Evolutionary conservation across 2,113 vertebrate species (phyloP), one percentile per base, ranked within the genome.

Genomic region (Thunnus thynnus): DNA sequence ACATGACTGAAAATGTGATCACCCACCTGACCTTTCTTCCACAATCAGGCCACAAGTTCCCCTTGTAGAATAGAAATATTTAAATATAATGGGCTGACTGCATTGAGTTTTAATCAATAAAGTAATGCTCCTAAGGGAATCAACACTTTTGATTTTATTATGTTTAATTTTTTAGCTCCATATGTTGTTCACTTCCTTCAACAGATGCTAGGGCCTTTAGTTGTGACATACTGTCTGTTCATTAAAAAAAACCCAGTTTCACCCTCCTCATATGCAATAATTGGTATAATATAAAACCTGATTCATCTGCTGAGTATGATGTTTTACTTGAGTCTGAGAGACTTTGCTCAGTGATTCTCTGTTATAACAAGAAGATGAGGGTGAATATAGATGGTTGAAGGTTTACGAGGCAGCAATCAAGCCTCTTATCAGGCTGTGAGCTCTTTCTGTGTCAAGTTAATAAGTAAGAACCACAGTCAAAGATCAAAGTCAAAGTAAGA

Each of bases 401-500:
- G 74, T 89, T 91, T 85, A 89, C 73, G 30, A 82, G 63, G 48
- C 30, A 12, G 61, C n/a, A 63, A 81, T 88, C 20, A 20, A 54
- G 30, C 17, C 10, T 80, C 75, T 86, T 87, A 91, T 89, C 89
- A 65, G 63, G 47, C 47, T 66, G 17, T 18, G 11, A 68, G 47
- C 20, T 2, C 32, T 75, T 67, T 80, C 73, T 82, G 47, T 84
- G 75, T 83, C 47, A 80, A 74, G n/a, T 22, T 41, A 41, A 41
- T 41, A 41, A 41, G 36, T 9, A 57, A 75, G 63, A 66, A 41
- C 13, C 77, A 68, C 62, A 60, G 65, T 83, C 62, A 70, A 70
- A 78, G 79, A 46, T 70, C 66, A 75, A 54, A 56, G 25, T 64
- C 58, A 81, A 63, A 27, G 55, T 75, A 78, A 68, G 50, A 47